Base-by-base conservation (phyloP, 2,797 vertebrate genomes). In the Chlorospingus flavigularis region DNA sequence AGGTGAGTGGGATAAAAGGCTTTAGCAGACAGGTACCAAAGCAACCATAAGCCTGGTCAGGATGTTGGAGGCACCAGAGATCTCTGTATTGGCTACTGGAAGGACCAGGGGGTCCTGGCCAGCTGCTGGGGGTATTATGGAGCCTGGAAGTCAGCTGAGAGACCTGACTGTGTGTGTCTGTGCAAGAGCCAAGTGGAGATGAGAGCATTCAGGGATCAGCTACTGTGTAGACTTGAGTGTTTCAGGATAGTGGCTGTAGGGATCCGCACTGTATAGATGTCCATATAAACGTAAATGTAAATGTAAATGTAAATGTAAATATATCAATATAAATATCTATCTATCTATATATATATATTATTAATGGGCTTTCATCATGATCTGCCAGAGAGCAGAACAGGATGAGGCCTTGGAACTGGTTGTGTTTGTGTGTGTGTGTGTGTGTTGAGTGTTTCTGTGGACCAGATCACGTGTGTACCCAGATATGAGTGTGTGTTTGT, bases 401-500 rank as follows among this genome's bases (percentile, higher is more conserved):
- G 35, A 65, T 51, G 31, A 92, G 16, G 55, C 8, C 13, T 67
- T 60, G 53, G 30, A 47, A 35, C 47, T 84, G 30, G 17, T 21
- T 91, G 15, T 26, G 18, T 60, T 17, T 50, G 45, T 39, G 55
- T 31, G 14, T n/a, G n/a, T 47, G 14, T 45, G 18, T 48, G 35
- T 55, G 31, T 81, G 48, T 42, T n/a, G 28, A 30, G 37, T 0
- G 0, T 39, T 90, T n/a, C n/a, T 51, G 31, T 50, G 40, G 40
- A 58, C 40, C 21, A 24, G 51, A n/a, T 28, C 70, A 17, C 0
- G 0, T 9, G 19, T 17, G 17, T 12, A 35, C 1, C 9, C 31
- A 68, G 16, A 5, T n/a, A 25, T 7, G 47, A 62, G 45, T 24
- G 57, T 48, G 42, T 48, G 43, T 31, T 43, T 45, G 42, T 89